Percentiles rank a stretch among this genome's conserved stretches.
phyloP scores from a whole-genome alignment of 2,888 invertebrate genomes.

The Gnatocerus cornutus region DNA sequence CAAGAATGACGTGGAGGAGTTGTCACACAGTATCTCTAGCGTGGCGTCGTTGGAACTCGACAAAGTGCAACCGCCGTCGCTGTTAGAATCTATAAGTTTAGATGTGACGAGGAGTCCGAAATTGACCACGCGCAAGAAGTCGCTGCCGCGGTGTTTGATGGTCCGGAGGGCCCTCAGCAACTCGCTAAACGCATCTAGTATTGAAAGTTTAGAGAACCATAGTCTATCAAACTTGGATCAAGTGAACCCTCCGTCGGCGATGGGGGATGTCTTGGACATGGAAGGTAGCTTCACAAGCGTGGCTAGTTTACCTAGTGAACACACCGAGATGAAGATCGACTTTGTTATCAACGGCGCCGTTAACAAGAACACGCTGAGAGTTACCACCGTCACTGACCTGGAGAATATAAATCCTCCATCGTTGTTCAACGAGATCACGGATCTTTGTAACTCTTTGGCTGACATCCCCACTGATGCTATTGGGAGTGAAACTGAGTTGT shows the following conservation, averaged over 20 bases:
- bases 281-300: conserved; percentile 89
- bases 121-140: conserved; percentile 74
- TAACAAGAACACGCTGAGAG: conserved; percentile 64
- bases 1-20: conserved; percentile 70
- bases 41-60: conserved; percentile 80
- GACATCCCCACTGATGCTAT: conserved; percentile 73
- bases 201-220: conserved; percentile 78
- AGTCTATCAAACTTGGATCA: conserved; percentile 83
- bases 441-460: conserved; percentile 72
- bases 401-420: conserved; percentile 84
- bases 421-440: conserved; percentile 80
- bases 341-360: conserved; percentile 69
- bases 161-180: conserved; percentile 82
- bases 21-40: conserved; percentile 78
- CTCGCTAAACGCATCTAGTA: conserved; percentile 70
- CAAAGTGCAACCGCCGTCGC: conserved; percentile 79
- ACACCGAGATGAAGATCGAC: conserved; percentile 74
- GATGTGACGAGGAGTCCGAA: conserved; percentile 62
- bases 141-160: conserved; percentile 81
- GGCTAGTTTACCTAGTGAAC: conserved; percentile 87
- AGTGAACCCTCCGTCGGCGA: conserved; percentile 87
- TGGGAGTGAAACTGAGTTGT: conserved; percentile 74
- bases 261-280: conserved; percentile 80
- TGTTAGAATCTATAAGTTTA: conserved; percentile 76
- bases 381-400: conserved; percentile 76